These are phyloP conservation scores for Callospermophilus lateralis DNA, from an alignment of 2,113 vertebrate genomes.

Conservation along the genomic window DNA sequence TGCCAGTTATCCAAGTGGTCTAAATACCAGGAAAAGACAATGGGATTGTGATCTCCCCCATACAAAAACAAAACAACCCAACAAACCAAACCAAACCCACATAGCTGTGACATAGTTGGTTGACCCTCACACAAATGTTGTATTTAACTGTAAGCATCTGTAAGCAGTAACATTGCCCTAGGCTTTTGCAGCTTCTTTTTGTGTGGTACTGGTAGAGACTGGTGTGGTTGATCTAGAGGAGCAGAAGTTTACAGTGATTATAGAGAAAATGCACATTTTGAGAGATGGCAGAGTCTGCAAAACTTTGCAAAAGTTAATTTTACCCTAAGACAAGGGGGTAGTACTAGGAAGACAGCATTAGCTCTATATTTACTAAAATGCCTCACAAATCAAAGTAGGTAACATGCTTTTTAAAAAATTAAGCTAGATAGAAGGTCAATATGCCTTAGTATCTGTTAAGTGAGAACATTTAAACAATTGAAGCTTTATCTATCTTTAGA, in stretches of 20 bases:
- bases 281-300: background rate
- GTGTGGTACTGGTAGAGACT: background rate
- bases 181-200: background rate
- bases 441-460: slow-evolving; percentile 59
- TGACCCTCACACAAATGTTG: slow-evolving; percentile 34
- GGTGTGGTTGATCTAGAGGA: background rate
- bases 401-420: slow-evolving; percentile 26
- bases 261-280: slow-evolving; percentile 41
- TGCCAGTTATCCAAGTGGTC: slow-evolving; percentile 64
- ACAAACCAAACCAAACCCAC: slow-evolving; percentile 28
- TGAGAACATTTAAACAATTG: slow-evolving; percentile 72
- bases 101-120: slow-evolving; percentile 44
- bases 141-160: slow-evolving; percentile 30
- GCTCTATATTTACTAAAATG: slow-evolving; percentile 42
- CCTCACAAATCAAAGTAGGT: slow-evolving; percentile 36
- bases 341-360: slow-evolving; percentile 45
- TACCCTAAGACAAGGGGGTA: background rate
- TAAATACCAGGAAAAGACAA: slow-evolving; percentile 67
- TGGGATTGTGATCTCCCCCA: background rate
- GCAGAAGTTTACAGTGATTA: background rate
- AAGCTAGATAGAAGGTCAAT: slow-evolving; percentile 54
- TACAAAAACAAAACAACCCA: background rate
- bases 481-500: slow-evolving; percentile 71
- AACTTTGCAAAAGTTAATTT: slow-evolving; percentile 55
- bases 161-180: background rate